Base-by-base conservation (phyloP, 2,113 vertebrate genomes). In the Laticauda laticaudata region DNA sequence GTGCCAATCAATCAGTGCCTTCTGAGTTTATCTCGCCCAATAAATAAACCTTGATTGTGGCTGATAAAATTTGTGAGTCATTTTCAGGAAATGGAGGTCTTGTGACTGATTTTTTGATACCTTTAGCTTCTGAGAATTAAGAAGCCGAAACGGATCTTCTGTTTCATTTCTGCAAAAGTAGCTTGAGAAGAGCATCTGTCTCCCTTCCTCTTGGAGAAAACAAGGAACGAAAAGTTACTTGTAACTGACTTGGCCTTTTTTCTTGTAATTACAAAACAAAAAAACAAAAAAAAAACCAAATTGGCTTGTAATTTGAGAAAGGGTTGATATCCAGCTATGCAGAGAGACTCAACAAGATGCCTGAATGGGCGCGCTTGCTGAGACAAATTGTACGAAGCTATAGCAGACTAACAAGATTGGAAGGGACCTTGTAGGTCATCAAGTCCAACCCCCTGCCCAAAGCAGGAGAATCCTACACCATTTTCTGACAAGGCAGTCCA, bases 121-220 rank as follows among this genome's bases (percentile, higher is more conserved):
- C 11, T 18, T 12, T 0, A 1, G 69, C 23, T 64, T 93, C 48
- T 87, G 59, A 24, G 75, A 69, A 21, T 23, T 34, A 23, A 57
- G 53, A 57, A 4, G 54, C 15, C 39, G 3, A 3, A 45, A 34
- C 45, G 64, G 0, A 34, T 4, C 14, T 2, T 15, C 23, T 2
- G 85, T 51, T 54, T n/a, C 29, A n/a, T n/a, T 86, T 51, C 85
- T 29, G 2, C 23, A 57, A 29, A 45, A 24, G 14, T 34, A 91
- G 55, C 53, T 59, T 29, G 3, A 26, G 53, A 26, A 29, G 26
- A 55, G 21, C 5, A 0, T 12, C 12, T 39, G 12, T 56, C 55
- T 20, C 1, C 4, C 23, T 3, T 10, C 15, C 64, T 4, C 1
- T 14, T 10, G 0, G 2, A 20, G 2, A 3, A 5, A 26, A 8